phyloP scores from a whole-genome alignment of 2,888 invertebrate species.

The Therioaphis trifolii region DNA sequence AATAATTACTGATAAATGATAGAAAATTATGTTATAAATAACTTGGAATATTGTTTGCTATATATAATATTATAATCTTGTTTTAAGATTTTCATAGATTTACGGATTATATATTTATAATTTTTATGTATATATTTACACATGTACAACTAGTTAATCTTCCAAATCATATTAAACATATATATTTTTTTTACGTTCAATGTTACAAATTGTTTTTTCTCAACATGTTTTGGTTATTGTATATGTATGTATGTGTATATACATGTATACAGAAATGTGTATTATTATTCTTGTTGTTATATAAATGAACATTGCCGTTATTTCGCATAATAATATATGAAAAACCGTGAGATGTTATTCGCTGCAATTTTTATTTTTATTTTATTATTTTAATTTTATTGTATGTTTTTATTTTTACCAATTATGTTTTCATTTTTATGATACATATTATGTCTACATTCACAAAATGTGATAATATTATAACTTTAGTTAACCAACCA shows the following conservation, averaged over 20 bases:
- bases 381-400: slow-evolving; percentile 27
- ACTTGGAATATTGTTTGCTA: background rate
- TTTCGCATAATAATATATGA: background rate
- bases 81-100: slow-evolving; percentile 46
- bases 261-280: background rate
- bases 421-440: background rate
- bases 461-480: slow-evolving; percentile 47
- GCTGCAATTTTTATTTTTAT: background rate
- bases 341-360: background rate
- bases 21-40: background rate
- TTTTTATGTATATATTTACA: slow-evolving; percentile 19
- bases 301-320: background rate
- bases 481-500: slow-evolving; percentile 45
- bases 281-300: background rate
- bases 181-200: slow-evolving; percentile 10
- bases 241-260: background rate
- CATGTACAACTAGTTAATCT: slow-evolving; percentile 37
- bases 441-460: background rate
- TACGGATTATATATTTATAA: background rate
- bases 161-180: slow-evolving; percentile 15
- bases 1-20: background rate
- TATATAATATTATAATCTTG: slow-evolving; percentile 26
- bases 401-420: slow-evolving; percentile 17
- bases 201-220: background rate
- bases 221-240: background rate